These are phyloP conservation scores for Nymphalis urticae DNA, from an alignment of 2,888 invertebrate species.

Conservation along the genomic window DNA sequence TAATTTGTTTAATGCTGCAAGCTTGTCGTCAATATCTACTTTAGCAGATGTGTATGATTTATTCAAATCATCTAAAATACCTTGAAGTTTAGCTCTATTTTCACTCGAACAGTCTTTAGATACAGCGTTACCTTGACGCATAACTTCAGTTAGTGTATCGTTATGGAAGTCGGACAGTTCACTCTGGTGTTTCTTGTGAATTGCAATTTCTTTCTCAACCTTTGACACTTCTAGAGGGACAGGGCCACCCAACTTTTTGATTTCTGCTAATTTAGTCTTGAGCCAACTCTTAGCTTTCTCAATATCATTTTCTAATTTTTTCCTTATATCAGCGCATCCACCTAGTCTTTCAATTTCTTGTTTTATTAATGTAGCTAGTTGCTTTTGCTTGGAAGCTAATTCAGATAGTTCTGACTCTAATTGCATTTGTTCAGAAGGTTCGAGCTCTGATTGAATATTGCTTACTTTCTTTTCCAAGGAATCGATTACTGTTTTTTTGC, in stretches of 20 bases:
- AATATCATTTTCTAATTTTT: slow-evolving; percentile 88
- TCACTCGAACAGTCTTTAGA: slow-evolving; percentile 90
- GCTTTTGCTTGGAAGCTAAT: slow-evolving; percentile 88
- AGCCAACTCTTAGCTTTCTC: slow-evolving; percentile 92
- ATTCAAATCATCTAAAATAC: slow-evolving; percentile 85
- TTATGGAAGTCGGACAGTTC: slow-evolving; percentile 90
- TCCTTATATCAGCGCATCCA: slow-evolving; percentile 86
- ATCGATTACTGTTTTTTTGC: slow-evolving; percentile 90
- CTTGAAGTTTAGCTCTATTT: slow-evolving; percentile 84
- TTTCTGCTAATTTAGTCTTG: slow-evolving; percentile 87
- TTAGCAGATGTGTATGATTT: slow-evolving; percentile 87
- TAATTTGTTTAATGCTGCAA: slow-evolving; percentile 86
- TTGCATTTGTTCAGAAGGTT: slow-evolving; percentile 90
- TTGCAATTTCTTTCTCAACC: slow-evolving; percentile 90
- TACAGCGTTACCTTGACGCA: slow-evolving; percentile 88
- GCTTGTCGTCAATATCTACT: slow-evolving; percentile 87
- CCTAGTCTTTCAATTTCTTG: slow-evolving; percentile 87
- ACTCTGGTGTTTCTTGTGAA: slow-evolving; percentile 87
- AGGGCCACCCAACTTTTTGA: slow-evolving; percentile 88
- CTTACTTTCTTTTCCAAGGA: slow-evolving; percentile 91
- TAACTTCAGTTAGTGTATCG: slow-evolving; percentile 86
- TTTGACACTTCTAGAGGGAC: slow-evolving; percentile 89
- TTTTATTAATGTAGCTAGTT: slow-evolving; percentile 86
- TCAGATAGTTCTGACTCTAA: slow-evolving; percentile 87
- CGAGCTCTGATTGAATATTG: slow-evolving; percentile 92